Percentiles rank a stretch among this genome's conserved stretches.
Conservation (phyloP, 2,113 vertebrate species). For the Centropus bengalensis region DNA sequence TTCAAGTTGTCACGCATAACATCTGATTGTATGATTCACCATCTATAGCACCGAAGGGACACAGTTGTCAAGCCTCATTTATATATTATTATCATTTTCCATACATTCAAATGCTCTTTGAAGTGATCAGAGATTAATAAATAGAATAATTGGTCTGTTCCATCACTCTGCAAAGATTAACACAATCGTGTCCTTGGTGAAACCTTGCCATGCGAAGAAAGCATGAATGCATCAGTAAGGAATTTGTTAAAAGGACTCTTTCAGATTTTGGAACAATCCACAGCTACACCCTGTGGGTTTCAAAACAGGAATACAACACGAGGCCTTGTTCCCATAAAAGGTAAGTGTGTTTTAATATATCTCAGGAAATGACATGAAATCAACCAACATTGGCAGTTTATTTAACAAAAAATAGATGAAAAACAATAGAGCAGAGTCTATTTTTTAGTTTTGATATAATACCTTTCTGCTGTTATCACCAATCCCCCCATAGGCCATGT, state of each 20-base stretch:
- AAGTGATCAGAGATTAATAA: constrained; percentile 47
- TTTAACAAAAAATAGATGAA: not conserved
- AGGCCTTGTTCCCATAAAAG: not conserved
- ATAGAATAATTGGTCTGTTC: not conserved
- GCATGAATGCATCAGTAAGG: not conserved
- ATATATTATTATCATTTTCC: constrained; percentile 43
- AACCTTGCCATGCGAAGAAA: not conserved
- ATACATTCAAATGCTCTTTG: not conserved
- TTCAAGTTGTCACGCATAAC: constrained; percentile 43
- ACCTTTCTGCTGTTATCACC: not conserved
- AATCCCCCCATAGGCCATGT: not conserved
- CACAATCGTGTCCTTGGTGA: not conserved
- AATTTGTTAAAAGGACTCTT: not conserved
- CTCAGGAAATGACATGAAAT: not conserved
- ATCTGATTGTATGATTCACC: constrained; percentile 13
- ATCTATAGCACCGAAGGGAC: not conserved
- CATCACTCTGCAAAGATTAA: constrained; percentile 17
- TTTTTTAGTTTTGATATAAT: not conserved
- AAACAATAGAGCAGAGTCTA: not conserved
- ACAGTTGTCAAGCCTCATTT: constrained; percentile 26
- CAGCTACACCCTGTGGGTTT: not conserved
- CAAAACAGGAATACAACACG: not conserved
- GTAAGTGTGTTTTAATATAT: not conserved
- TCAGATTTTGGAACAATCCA: not conserved
- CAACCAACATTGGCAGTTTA: not conserved